Conservation (phyloP, 2,797 vertebrate species). For the Neoniphon sammara region DNA sequence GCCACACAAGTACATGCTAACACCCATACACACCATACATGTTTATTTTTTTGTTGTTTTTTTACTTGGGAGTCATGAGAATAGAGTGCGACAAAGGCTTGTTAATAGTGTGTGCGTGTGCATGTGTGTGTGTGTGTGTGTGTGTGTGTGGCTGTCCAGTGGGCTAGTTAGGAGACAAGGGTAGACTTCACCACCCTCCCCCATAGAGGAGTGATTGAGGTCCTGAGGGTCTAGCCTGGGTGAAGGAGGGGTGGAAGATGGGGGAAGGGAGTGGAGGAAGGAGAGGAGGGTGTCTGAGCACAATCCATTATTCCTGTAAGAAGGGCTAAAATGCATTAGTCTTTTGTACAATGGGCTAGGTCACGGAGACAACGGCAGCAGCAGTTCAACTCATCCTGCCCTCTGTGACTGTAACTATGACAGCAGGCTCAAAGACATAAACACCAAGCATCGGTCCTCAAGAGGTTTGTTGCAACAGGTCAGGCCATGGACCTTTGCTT, state of each 20-base stretch:
- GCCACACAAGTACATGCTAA: too few species aligned
- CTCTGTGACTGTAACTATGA: conserved; percentile 28
- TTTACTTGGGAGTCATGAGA: background rate
- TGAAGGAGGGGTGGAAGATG: conserved; percentile 12
- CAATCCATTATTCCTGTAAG: conserved; percentile 61
- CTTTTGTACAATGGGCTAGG: conserved; percentile 60
- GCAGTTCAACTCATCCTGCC: conserved; percentile 45
- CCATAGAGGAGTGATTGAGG: conserved; percentile 18
- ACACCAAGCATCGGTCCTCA: background rate
- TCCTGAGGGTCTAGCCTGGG: conserved; percentile 48
- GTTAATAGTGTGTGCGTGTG: too few species aligned
- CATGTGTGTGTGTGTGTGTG: conserved; percentile 39
- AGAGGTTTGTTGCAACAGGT: background rate
- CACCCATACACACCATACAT: too few species aligned
- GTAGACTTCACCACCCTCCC: conserved; percentile 30
- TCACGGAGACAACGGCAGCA: conserved; percentile 45
- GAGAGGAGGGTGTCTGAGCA: conserved; percentile 28
- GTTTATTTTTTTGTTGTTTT: too few species aligned
- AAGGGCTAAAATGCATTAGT: conserved; percentile 51
- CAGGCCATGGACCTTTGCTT: background rate
- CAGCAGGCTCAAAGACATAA: conserved; percentile 14
- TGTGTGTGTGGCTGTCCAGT: conserved; percentile 40
- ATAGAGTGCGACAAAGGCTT: conserved; percentile 31
- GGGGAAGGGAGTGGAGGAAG: background rate
- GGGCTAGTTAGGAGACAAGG: conserved; percentile 39